A percentile compares a stretch with the other conserved stretches of the same genome.
phyloP scores from a whole-genome alignment of 2,888 invertebrate genomes.

The Plemyria rubiginata region DNA sequence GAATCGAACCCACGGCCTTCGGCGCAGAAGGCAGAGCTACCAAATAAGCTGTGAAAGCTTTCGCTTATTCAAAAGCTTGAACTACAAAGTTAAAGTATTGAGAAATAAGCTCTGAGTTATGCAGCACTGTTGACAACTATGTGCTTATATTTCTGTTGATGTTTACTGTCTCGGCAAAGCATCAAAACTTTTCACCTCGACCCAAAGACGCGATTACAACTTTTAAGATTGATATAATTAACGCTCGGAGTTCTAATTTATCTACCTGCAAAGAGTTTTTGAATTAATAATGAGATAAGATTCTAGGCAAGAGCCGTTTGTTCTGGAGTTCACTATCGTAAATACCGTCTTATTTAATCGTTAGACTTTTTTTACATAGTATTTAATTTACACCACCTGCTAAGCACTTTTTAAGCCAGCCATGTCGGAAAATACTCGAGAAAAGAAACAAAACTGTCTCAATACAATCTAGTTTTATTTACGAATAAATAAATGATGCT shows the following conservation, averaged over 20 bases:
- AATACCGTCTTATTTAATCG: constrained; percentile 39
- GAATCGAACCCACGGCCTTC: no score
- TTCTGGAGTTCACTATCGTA: constrained; percentile 36
- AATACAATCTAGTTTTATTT: no score
- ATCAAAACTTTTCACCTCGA: constrained; percentile 46
- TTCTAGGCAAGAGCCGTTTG: constrained; percentile 45
- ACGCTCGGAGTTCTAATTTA: constrained; percentile 55
- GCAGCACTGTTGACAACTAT: background rate
- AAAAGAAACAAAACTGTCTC: background rate
- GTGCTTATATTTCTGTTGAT: constrained; percentile 30
- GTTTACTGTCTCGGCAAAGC: constrained; percentile 38
- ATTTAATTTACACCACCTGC: background rate
- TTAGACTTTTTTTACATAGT: constrained; percentile 6
- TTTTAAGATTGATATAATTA: constrained; percentile 70
- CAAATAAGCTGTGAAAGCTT: no score
- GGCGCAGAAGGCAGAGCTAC: no score
- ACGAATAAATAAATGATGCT: no score
- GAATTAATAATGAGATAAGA: constrained; percentile 52
- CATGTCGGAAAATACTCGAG: background rate
- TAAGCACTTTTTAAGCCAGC: background rate
- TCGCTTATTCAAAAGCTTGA: no score
- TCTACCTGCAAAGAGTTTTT: constrained; percentile 50
- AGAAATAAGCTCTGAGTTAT: background rate
- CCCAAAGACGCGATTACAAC: constrained; percentile 61
- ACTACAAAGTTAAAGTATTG: no score